Base-by-base conservation (phyloP, 2,113 vertebrate genomes). In the Pterophyllum scalare region DNA sequence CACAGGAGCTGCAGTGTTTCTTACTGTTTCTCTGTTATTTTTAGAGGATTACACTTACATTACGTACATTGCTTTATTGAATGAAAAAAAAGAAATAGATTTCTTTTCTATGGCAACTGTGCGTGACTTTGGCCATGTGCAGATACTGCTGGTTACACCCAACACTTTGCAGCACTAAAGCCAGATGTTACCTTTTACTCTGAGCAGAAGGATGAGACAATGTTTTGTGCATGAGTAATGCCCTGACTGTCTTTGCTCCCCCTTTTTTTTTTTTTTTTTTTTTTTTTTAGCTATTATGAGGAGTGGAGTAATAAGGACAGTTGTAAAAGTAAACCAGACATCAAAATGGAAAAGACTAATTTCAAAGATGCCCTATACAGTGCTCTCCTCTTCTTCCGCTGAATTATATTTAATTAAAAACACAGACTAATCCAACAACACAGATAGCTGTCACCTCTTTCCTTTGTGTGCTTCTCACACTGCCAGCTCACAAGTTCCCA, bases 101-200 rank as follows among this genome's bases (percentile, higher is more conserved):
- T 3, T 24, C 40, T 79, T 90, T 91, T 64, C 83, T 52, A 46
- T 83, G 52, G 70, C 64, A 77, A 40, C 61, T 33, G 60, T 79
- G 56, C 38, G 62, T 61, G 67, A 56, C 56, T 83, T 87, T 89
- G 75, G 74, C 84, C 46, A 56, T 59, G 35, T 57, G 62, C 58
- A 70, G 60, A 62, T 77, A 28, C 26, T 54, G 46, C 31, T 54
- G 46, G 26, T 28, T 56, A 62, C 52, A 26, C 52, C 81, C 83
- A 26, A 19, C 57, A 28, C 38, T 56, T 80, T 74, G 52, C 84
- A 79, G 75, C 78, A 81, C 61, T 84, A 81, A 79, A 80, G 59
- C 76, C 91, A 92, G 87, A 88, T 91, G 90, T 91, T 92, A 59
- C 56, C 57, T 91, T 90, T 93, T 60, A 81, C 83, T 40, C 9